These are phyloP conservation scores for Periophthalmus modestus DNA, from an alignment of 2,113 vertebrate species.

Conservation along the genomic window DNA sequence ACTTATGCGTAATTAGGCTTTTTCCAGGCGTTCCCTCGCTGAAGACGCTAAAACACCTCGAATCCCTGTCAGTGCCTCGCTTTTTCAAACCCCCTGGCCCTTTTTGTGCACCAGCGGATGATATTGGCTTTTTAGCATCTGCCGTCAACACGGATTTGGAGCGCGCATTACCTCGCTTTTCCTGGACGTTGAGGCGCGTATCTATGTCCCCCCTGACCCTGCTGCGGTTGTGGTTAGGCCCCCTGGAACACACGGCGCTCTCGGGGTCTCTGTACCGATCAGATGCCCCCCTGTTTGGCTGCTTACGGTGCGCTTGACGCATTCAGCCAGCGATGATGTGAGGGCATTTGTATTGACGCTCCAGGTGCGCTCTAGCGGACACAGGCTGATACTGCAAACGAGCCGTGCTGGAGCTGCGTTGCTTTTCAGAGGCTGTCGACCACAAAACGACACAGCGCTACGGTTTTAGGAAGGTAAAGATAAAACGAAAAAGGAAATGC, in stretches of 20 bases:
- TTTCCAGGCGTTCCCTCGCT: conserved; percentile 63
- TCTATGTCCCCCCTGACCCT: conserved; percentile 21
- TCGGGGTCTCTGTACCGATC: conserved; percentile 42
- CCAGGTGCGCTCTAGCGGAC: conserved; percentile 57
- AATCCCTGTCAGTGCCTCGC: conserved; percentile 42
- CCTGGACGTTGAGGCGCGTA: conserved; percentile 1
- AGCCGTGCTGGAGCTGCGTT: conserved; percentile 6
- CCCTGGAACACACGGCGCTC: conserved; percentile 36
- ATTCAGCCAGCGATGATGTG: conserved; percentile 69
- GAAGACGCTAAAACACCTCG: conserved; percentile 52
- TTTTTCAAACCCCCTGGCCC: conserved; percentile 59
- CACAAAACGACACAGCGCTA: conserved; percentile 57
- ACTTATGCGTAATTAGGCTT: conserved; percentile 18
- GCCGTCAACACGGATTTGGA: conserved; percentile 20
- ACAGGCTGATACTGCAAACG: conserved; percentile 31
- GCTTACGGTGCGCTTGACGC: conserved; percentile 70
- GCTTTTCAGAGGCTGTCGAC: conserved; percentile 38
- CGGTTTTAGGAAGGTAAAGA: conserved; percentile 54
- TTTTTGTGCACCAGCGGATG: conserved; percentile 66
- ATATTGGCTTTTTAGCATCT: conserved; percentile 45
- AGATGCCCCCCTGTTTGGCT: conserved; percentile 56
- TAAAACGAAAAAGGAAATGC: neutral
- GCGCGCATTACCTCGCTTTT: conserved; percentile 52
- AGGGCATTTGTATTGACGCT: conserved; percentile 58
- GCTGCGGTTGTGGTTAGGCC: conserved; percentile 52